These are phyloP conservation scores for Jacana jacana DNA, from an alignment of 2,113 vertebrate species.

Conservation along the genomic window DNA sequence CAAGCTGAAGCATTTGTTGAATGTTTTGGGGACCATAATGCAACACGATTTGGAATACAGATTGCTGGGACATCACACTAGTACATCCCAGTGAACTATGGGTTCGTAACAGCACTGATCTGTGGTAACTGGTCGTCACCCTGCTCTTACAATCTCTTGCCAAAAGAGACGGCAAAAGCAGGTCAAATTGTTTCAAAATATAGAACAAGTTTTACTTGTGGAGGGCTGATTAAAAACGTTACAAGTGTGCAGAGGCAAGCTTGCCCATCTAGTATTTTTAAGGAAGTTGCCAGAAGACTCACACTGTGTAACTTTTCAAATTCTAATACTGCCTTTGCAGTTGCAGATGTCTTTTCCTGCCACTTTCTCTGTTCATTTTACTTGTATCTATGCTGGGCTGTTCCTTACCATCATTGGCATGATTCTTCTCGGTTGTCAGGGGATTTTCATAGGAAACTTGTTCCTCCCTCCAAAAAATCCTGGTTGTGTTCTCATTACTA, in stretches of 20 bases:
- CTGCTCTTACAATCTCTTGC: not conserved
- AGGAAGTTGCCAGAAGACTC: not conserved
- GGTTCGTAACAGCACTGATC: not conserved
- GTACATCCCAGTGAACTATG: not conserved
- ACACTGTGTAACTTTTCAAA: not conserved
- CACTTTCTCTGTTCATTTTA: not conserved
- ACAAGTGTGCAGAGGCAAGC: not conserved
- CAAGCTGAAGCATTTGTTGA: not conserved
- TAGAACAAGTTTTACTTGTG: not conserved
- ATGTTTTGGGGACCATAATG: not conserved
- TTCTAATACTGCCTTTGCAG: not conserved
- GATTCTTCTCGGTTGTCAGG: not conserved
- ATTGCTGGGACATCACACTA: not conserved
- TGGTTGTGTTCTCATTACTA: not conserved
- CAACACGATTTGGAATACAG: not conserved
- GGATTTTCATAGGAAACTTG: not conserved
- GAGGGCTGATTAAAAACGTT: not conserved
- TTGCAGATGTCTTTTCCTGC: not conserved
- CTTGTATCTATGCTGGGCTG: not conserved
- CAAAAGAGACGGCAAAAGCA: not conserved
- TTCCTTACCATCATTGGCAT: not conserved
- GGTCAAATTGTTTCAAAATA: not conserved
- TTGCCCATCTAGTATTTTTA: not conserved
- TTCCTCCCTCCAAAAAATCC: no score
- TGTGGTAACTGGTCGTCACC: accelerated